Evolutionary conservation across 2,797 vertebrate species (phyloP), one percentile per base, ranked within the genome.

Genomic region (Orestias chungarensis): DNA sequence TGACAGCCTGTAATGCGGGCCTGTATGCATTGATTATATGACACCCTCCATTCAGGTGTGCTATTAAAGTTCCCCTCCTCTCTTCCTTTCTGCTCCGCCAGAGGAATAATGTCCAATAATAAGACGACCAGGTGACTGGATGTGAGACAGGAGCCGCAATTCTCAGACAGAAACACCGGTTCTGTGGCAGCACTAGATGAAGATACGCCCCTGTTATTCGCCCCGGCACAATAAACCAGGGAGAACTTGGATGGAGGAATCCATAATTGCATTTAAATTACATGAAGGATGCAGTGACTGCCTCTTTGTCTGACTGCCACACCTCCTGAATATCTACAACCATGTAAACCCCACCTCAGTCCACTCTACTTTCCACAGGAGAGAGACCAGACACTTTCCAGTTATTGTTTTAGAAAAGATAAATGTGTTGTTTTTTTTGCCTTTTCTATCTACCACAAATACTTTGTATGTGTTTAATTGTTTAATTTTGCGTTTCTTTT

Each of bases 1-100:
- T 92, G 92, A 92, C 91, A 90, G 91, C 78, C 87, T 87, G 91
- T 92, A 92, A 90, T 93, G 89, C 88, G 77, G 89, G 86, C 87
- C 89, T 90, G 91, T 92, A 93, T 90, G 92, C 91, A 93, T 93
- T 91, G 92, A 93, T 93, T 93, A 93, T 93, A 84, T 93, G 92
- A 93, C 92, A 93, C 86, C 86, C 89, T 88, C 92, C 80, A 93
- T 93, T 93, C 92, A 92, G 89, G 88, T 93, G 91, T 93, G 90
- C 92, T 91, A 93, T 93, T 93, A 93, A 92, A 91, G 89, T 87
- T 88, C 87, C 90, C 88, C 91, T 87, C 87, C 89, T 87, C 84
- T 91, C 89, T 91, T 91, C 89, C 87, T 89, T 87, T 87, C 86
- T 81, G 79, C 84, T 85, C 82, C 79, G 85, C 87, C 75, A 79